Base-by-base conservation (phyloP, 2,797 vertebrate species). In the Lutjanus campechanus region DNA sequence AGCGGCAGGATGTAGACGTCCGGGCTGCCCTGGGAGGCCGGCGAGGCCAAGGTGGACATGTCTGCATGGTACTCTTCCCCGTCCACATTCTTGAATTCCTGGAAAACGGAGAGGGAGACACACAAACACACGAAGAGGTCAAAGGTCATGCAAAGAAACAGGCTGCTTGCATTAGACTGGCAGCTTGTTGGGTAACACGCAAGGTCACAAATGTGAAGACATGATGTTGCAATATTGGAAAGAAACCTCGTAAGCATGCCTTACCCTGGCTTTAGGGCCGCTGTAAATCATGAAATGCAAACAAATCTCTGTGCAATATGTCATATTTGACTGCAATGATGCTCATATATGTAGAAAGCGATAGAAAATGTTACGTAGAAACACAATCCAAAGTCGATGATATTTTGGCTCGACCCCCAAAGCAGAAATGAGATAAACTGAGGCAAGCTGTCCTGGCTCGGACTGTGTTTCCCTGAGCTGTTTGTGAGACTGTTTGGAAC, bases 1-100 rank as follows among this genome's bases (percentile, higher is more conserved):
- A 99, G 97, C 0, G 98, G 98, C 91, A 99, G 96, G 82, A 99
- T 93, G 7, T 99, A 99, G 82, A 99, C 97, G 68, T 99, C 98
- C 0, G 97, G 96, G 82, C 97, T 96, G 81, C 94, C 94, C 91
- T 93, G 95, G 1, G 96, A 93, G n/a, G 95, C 94, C 0, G 97
- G 97, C 4, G 98, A 97, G 69, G 95, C 96, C 94, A 96, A 92
- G 0, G 94, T 95, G 44, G 97, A 97, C 88, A 97, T 91, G 58
- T 96, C 96, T 0, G 95, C 96, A 4, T 94, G 93, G 79, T 93
- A 97, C 69, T 97, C 98, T 0, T 99, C 98, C 25, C 96, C 96
- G n/a, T 98, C 97, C 0, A 95, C 93, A 92, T 99, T 98, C 91
- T 98, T 96, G 85, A 99, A 97, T 93, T 99, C 97, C 98, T 99